Evolutionary conservation across 1,140 invertebrate genomes (phyloP).

Genomic region (Drosophila ficusphila): DNA sequence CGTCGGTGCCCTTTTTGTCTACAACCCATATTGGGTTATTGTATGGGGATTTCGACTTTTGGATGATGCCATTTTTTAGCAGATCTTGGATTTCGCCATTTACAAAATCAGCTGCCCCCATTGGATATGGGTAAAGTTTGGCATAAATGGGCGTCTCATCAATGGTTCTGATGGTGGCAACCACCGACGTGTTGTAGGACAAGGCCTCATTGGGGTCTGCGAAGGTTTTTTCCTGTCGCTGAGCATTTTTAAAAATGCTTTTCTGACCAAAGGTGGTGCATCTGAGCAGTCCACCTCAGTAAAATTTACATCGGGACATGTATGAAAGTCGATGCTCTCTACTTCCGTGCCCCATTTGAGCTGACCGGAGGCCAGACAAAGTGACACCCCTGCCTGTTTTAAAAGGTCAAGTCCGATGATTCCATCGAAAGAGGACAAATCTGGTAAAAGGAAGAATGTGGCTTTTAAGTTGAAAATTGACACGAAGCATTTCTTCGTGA

Average conservation of each 20-base stretch:
- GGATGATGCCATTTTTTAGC: conserved; percentile 39
- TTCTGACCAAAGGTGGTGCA: background rate
- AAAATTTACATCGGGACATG: background rate
- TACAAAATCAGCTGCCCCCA: conserved; percentile 39
- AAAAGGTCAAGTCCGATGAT: too few species aligned
- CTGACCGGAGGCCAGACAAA: background rate
- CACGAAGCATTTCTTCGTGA: background rate
- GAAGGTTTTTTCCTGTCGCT: conserved; percentile 10
- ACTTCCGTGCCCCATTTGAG: background rate
- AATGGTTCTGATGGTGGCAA: conserved; percentile 36
- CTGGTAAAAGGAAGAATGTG: background rate
- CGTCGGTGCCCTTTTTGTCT: background rate
- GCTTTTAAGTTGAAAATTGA: background rate
- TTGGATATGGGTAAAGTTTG: background rate
- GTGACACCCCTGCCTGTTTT: background rate
- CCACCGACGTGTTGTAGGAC: conserved; percentile 6
- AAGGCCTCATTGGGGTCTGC: too few species aligned
- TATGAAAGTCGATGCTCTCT: background rate
- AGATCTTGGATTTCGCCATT: too few species aligned
- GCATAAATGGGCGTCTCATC: conserved; percentile 39
- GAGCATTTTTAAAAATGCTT: background rate
- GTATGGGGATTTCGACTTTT: conserved; percentile 7
- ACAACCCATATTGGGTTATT: background rate
- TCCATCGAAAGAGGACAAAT: too few species aligned
- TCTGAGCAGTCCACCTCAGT: background rate